Evolutionary conservation across 1,140 invertebrate genomes (phyloP).

Genomic region (Saccostrea echinata): DNA sequence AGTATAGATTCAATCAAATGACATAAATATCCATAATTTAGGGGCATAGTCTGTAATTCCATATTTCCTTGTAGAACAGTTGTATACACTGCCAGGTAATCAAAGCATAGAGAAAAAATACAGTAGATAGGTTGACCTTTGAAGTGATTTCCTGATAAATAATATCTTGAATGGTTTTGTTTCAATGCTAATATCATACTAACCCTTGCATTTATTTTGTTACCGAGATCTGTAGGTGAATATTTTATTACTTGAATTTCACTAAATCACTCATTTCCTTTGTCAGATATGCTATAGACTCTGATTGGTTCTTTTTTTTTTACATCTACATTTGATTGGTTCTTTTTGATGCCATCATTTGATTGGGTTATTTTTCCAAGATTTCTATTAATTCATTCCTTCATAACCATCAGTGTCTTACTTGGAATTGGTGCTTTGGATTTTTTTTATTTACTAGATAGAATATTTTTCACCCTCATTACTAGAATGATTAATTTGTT

Average conservation of each 20-base stretch:
- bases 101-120: neutral
- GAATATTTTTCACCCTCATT: neutral
- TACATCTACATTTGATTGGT: neutral
- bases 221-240: neutral
- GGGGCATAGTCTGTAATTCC: neutral
- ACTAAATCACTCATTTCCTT: neutral
- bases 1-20: neutral
- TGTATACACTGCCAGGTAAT: slow-evolving; percentile 25
- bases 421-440: slow-evolving; percentile 36
- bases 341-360: neutral
- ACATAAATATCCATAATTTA: neutral
- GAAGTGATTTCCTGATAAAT: slow-evolving; percentile 20
- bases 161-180: slow-evolving; percentile 16
- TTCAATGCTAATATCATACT: slow-evolving; percentile 18
- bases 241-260: neutral
- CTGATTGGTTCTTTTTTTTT: neutral
- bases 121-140: slow-evolving; percentile 1
- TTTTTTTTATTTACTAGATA: neutral
- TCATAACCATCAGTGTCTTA: slow-evolving; percentile 23
- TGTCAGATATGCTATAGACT: neutral
- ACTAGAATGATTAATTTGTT: neutral
- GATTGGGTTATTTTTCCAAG: neutral
- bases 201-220: slow-evolving; percentile 21
- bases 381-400: neutral
- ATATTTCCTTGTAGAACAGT: slow-evolving; percentile 4